Evolutionary conservation across 2,113 vertebrate genomes (phyloP).

Genomic region (Oxyura jamaicensis): DNA sequence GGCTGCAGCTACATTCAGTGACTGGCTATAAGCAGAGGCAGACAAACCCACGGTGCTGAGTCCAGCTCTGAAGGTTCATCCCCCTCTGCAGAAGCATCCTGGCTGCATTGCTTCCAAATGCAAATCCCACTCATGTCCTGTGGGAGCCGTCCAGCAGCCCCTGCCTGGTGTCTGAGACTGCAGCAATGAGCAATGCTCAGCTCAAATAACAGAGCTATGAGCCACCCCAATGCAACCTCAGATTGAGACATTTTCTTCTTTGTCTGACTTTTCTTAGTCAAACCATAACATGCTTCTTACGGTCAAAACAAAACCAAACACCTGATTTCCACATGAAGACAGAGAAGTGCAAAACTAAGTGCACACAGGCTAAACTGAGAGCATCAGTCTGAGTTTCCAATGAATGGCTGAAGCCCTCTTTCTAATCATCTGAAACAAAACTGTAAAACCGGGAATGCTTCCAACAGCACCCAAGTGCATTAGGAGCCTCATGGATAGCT

Average conservation of each 20-base stretch:
- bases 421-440: neutral
- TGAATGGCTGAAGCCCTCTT: neutral
- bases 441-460: neutral
- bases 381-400: neutral
- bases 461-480: neutral
- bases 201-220: neutral
- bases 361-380: neutral
- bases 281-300: neutral
- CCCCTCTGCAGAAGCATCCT: accelerated
- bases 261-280: neutral
- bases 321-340: neutral
- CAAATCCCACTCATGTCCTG: accelerated
- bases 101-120: too few species aligned
- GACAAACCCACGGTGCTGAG: accelerated
- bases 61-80: neutral
- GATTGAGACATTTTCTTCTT: neutral
- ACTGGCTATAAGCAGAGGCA: neutral
- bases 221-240: neutral
- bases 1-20: neutral
- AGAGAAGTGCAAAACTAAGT: neutral
- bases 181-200: neutral
- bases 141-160: neutral
- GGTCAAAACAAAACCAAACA: neutral
- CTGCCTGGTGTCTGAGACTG: neutral
- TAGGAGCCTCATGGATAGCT: neutral